phyloP scores from a whole-genome alignment of 1,140 invertebrate species.

The Drosophila chauvacae region DNA sequence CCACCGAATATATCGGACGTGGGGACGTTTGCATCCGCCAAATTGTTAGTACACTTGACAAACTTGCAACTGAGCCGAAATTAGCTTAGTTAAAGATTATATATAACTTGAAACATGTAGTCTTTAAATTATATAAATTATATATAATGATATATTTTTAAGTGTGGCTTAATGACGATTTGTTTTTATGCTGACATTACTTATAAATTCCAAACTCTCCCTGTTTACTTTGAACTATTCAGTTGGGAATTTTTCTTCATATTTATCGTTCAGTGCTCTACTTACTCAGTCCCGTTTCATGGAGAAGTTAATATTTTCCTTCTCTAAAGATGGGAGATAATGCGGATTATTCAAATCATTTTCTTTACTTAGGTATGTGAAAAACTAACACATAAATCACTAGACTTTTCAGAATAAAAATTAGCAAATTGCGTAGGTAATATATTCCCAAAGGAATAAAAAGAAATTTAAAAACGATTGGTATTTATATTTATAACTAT shows the following conservation, averaged over 20 bases:
- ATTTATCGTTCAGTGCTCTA: background rate
- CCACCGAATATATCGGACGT: slow-evolving; percentile 55
- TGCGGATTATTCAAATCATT: background rate
- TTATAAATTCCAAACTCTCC: background rate
- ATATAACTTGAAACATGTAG: no score
- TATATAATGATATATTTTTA: no score
- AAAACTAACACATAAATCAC: background rate
- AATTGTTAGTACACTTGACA: slow-evolving; percentile 33
- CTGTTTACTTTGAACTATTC: background rate
- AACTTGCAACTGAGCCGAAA: background rate
- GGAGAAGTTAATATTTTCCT: background rate
- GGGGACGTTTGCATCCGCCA: slow-evolving; percentile 49
- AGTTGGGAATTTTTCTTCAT: background rate
- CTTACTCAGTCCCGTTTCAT: background rate
- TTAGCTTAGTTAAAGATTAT: no score
- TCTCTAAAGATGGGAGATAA: background rate
- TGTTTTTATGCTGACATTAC: background rate
- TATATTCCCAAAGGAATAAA: no score
- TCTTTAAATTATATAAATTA: no score
- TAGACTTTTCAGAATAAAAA: background rate
- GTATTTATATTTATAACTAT: background rate
- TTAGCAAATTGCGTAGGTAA: background rate
- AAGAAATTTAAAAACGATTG: background rate
- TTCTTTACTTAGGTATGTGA: background rate
- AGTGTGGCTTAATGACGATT: background rate